phyloP scores from a whole-genome alignment of 2,888 invertebrate species.

The Diabrotica balteata region DNA sequence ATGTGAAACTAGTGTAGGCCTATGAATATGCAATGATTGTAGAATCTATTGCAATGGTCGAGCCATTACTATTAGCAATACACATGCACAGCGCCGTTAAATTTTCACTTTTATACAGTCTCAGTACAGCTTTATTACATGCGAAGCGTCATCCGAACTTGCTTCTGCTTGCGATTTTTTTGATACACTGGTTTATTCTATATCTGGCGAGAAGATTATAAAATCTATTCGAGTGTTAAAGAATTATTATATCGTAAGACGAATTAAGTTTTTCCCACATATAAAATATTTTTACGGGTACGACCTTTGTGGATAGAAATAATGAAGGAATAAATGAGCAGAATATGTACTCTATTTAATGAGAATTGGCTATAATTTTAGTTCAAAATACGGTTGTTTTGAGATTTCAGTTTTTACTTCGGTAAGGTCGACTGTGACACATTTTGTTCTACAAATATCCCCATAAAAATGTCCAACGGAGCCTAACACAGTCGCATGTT shows the following conservation, averaged over 20 bases:
- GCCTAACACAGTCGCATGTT: too few relatives aligned
- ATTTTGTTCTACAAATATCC: too few relatives aligned
- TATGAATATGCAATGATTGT: constrained; percentile 58
- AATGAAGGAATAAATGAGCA: too few relatives aligned
- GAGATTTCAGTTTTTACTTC: too few relatives aligned
- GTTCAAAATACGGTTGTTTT: too few relatives aligned
- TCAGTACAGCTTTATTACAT: constrained; percentile 24
- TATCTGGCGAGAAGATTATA: constrained; percentile 13
- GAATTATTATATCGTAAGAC: background rate
- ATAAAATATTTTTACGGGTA: too few relatives aligned
- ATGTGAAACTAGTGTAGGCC: constrained; percentile 56
- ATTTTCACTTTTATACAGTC: constrained; percentile 28
- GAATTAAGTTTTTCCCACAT: too few relatives aligned
- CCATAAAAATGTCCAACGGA: too few relatives aligned
- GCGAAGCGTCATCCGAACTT: constrained; percentile 14
- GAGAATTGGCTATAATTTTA: too few relatives aligned
- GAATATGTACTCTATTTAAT: too few relatives aligned
- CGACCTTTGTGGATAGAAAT: too few relatives aligned
- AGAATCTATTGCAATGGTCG: constrained; percentile 56
- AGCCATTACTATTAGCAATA: constrained; percentile 55
- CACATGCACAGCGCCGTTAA: constrained; percentile 34
- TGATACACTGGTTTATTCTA: constrained; percentile 19
- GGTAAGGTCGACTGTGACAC: too few relatives aligned
- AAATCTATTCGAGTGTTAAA: constrained; percentile 14
- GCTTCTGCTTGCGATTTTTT: constrained; percentile 13